Conservation (phyloP, 2,113 vertebrate genomes). For the Paramisgurnus dabryanus region DNA sequence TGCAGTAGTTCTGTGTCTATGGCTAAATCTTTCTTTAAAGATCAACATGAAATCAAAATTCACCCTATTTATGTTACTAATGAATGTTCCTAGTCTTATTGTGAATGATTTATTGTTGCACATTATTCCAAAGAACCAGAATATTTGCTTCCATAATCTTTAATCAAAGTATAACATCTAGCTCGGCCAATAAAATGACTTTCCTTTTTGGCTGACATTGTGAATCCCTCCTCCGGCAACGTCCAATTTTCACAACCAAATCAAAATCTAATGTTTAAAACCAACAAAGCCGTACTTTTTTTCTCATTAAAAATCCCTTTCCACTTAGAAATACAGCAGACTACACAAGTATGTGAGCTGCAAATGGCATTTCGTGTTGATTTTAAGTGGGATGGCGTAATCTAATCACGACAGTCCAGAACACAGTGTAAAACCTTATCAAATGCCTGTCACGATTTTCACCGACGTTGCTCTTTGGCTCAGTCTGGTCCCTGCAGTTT, state of each 20-base stretch:
- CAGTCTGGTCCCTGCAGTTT: conserved; percentile 19
- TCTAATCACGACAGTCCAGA: not conserved
- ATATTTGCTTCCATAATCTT: not conserved
- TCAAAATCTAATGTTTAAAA: not conserved
- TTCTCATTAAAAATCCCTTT: not conserved
- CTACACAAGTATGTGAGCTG: not conserved
- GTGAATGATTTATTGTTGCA: not conserved
- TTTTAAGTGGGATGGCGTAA: not conserved
- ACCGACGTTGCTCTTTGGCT: not conserved
- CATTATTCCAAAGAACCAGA: not conserved
- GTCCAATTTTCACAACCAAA: not conserved
- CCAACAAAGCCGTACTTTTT: not conserved
- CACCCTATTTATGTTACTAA: not conserved
- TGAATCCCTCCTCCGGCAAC: not conserved
- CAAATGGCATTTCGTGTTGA: not conserved
- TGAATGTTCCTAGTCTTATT: not conserved
- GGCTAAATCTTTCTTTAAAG: conserved; percentile 14
- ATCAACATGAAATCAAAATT: conserved; percentile 8
- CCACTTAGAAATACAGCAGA: not conserved
- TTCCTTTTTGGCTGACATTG: not conserved
- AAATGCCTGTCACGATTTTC: not conserved
- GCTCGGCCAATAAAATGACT: not conserved
- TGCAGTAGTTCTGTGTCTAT: conserved; percentile 1
- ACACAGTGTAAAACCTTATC: not conserved
- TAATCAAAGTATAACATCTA: conserved; percentile 3